phyloP scores from a whole-genome alignment of 2,113 vertebrate species.

The Marmota flaviventris region DNA sequence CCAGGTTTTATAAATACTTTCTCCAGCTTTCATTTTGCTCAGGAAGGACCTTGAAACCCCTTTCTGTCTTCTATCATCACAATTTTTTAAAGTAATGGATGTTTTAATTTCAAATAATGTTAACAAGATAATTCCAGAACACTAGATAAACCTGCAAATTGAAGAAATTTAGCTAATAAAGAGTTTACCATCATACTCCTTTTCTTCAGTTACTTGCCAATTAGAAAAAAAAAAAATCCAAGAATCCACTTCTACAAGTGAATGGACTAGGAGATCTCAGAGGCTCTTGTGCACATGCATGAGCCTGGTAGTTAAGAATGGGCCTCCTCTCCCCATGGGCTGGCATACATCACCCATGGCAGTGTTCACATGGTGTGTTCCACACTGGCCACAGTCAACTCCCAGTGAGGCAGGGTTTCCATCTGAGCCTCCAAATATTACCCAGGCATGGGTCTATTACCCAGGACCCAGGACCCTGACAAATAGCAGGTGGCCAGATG shows the following conservation, averaged over 20 bases:
- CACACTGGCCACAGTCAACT: neutral
- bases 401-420: neutral
- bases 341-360: neutral
- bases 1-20: neutral
- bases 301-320: neutral
- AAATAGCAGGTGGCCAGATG: too few relatives aligned
- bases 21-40: constrained; percentile 7
- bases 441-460: neutral
- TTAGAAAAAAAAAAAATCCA: neutral
- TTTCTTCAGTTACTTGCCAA: constrained; percentile 24
- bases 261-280: neutral
- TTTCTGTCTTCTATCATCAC: constrained; percentile 1
- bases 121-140: constrained; percentile 41
- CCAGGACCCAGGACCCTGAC: too few relatives aligned
- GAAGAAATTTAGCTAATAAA: constrained; percentile 19
- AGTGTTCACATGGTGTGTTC: neutral
- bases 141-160: neutral
- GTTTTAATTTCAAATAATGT: constrained; percentile 38
- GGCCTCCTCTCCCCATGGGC: neutral
- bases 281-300: neutral
- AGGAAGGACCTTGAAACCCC: neutral
- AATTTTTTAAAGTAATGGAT: neutral
- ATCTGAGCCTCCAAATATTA: neutral
- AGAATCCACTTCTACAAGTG: neutral
- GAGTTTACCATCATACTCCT: neutral